Evolutionary conservation across 2,888 invertebrate species (phyloP).

Genomic region (Torymus texanus): DNA sequence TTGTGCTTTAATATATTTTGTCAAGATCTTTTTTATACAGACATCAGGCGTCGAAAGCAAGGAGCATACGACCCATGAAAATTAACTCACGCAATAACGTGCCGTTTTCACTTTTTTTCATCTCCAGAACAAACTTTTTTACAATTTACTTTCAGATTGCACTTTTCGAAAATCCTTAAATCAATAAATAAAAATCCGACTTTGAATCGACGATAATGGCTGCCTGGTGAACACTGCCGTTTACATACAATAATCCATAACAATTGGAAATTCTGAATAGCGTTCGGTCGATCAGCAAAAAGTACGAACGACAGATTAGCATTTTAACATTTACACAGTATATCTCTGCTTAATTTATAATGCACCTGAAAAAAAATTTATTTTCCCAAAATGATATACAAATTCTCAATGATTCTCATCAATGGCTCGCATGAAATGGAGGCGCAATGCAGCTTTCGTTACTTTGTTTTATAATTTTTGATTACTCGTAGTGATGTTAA

Average conservation of each 20-base stretch:
- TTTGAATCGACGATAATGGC: conserved; percentile 49
- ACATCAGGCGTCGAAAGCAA: conserved; percentile 58
- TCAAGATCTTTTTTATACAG: conserved; percentile 59
- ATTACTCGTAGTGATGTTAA: neutral
- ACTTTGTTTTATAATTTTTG: conserved; percentile 19
- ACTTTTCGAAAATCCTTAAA: conserved; percentile 54
- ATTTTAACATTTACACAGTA: conserved; percentile 56
- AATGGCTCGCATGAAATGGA: conserved; percentile 4
- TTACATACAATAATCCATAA: conserved; percentile 53
- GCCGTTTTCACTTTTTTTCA: conserved; percentile 33
- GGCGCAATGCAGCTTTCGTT: conserved; percentile 30
- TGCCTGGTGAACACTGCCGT: conserved; percentile 44
- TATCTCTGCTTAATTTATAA: conserved; percentile 48
- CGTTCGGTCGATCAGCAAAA: conserved; percentile 41
- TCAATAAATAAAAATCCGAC: conserved; percentile 47
- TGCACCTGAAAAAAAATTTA: conserved; percentile 15
- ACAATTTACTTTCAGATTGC: conserved; percentile 59
- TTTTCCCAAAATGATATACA: conserved; percentile 24
- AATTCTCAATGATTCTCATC: neutral
- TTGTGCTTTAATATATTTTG: conserved; percentile 59
- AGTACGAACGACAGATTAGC: conserved; percentile 50
- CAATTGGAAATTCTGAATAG: conserved; percentile 44
- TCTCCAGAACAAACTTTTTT: conserved; percentile 56
- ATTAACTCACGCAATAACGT: conserved; percentile 54
- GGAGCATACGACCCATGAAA: conserved; percentile 58